phyloP scores from a whole-genome alignment of 1,140 invertebrate species.

The Eriocheir sinensis region DNA sequence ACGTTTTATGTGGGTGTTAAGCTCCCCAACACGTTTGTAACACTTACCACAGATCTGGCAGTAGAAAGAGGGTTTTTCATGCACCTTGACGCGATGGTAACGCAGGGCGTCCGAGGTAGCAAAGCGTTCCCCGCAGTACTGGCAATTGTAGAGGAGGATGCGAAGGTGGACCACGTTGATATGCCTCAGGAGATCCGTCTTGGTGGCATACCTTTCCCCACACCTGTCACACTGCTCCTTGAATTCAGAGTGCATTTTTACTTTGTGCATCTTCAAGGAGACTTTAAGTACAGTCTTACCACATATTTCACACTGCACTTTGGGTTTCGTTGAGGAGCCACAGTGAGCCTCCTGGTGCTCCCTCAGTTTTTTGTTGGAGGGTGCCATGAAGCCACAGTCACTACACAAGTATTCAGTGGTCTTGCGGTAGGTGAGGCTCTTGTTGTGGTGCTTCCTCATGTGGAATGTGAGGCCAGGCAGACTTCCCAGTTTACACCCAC shows the following conservation, averaged over 20 bases:
- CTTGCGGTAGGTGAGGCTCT: constrained; percentile 77
- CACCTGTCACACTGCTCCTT: constrained; percentile 79
- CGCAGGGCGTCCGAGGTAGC: constrained; percentile 78
- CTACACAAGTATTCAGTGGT: constrained; percentile 78
- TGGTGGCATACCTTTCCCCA: constrained; percentile 78
- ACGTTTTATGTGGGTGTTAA: constrained; percentile 79
- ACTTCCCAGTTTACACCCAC: constrained; percentile 78
- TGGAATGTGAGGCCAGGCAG: constrained; percentile 79
- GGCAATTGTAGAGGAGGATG: constrained; percentile 78
- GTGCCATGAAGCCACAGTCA: constrained; percentile 79
- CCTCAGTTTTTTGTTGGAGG: constrained; percentile 77
- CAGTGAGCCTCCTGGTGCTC: constrained; percentile 79
- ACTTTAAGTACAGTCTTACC: constrained; percentile 79
- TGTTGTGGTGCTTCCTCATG: constrained; percentile 79
- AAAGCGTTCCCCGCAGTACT: constrained; percentile 78
- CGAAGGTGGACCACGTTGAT: constrained; percentile 78
- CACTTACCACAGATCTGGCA: constrained; percentile 79
- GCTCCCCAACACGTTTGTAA: constrained; percentile 78
- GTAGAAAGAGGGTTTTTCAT: constrained; percentile 79
- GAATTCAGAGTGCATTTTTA: constrained; percentile 79
- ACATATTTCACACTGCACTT: constrained; percentile 79
- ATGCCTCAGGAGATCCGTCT: constrained; percentile 78
- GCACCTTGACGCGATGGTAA: constrained; percentile 79
- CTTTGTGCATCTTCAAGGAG: constrained; percentile 79
- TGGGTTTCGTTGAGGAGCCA: constrained; percentile 78